Evolutionary conservation across 1,140 invertebrate species (phyloP).

Genomic region (Capitella teleta): DNA sequence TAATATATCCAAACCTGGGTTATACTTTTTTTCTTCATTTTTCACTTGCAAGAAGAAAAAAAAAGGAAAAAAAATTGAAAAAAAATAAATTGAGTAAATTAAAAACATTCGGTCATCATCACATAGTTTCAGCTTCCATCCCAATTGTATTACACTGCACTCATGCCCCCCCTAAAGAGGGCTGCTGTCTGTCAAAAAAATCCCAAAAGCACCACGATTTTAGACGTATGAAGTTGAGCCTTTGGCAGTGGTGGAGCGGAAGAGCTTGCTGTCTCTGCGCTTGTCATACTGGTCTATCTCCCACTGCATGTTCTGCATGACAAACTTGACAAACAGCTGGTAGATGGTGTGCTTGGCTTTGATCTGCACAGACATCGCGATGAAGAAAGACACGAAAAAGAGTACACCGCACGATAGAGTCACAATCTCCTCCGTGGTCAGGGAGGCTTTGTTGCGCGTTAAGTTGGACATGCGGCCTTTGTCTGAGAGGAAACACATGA

Average conservation of each 20-base stretch:
- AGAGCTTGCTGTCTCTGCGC: constrained; percentile 19
- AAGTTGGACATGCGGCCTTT: constrained; percentile 30
- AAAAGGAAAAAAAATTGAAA: too few relatives aligned
- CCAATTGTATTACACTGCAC: too few relatives aligned
- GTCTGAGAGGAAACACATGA: constrained; percentile 47
- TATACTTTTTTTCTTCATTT: too few relatives aligned
- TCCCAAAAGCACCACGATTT: background rate
- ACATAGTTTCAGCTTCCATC: too few relatives aligned
- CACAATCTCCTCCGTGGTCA: constrained; percentile 45
- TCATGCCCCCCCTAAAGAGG: too few relatives aligned
- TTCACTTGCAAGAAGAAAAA: too few relatives aligned
- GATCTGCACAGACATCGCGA: constrained; percentile 50
- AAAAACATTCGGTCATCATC: too few relatives aligned
- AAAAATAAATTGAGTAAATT: too few relatives aligned
- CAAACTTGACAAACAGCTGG: constrained; percentile 42
- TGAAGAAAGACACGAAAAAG: constrained; percentile 49
- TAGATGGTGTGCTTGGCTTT: constrained; percentile 47
- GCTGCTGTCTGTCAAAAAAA: too few relatives aligned
- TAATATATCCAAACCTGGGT: too few relatives aligned
- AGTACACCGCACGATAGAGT: constrained; percentile 47
- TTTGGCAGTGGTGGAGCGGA: background rate
- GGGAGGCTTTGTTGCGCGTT: constrained; percentile 29
- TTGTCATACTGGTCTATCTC: constrained; percentile 46
- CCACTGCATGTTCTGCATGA: constrained; percentile 47
- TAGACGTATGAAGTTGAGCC: background rate